Percentiles rank a stretch among this genome's conserved stretches.
Conservation (phyloP, 2,113 vertebrate species). For the Phocoena sinus region DNA sequence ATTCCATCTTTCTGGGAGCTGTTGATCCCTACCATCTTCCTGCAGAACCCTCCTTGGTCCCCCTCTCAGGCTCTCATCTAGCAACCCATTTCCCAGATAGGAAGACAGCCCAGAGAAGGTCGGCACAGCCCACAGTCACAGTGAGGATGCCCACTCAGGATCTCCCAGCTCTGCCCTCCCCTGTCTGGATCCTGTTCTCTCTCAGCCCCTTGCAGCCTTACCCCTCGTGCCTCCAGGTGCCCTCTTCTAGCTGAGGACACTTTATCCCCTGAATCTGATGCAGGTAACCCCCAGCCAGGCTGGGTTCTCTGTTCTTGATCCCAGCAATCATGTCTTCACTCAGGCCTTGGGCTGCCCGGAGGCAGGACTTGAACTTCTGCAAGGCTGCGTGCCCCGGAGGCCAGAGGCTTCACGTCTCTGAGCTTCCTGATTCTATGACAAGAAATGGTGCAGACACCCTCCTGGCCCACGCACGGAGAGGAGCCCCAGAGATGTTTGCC, state of each 20-base stretch:
- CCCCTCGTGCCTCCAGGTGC: not conserved
- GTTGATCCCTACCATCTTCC: not conserved
- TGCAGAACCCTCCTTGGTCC: not conserved
- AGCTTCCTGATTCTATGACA: not conserved
- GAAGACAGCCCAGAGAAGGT: not conserved
- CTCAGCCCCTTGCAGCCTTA: not conserved
- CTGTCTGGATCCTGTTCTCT: accelerated
- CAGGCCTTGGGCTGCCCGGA: not conserved
- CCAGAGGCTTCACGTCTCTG: not conserved
- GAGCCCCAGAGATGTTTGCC: not conserved
- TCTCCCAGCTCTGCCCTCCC: not conserved
- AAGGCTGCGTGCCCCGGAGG: no score
- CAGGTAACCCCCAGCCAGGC: accelerated
- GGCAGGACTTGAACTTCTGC: not conserved
- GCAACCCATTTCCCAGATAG: not conserved
- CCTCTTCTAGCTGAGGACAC: not conserved
- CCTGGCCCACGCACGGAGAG: accelerated
- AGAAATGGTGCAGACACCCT: no score
- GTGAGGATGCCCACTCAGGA: accelerated
- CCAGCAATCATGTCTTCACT: not conserved
- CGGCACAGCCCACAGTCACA: not conserved
- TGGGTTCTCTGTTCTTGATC: not conserved
- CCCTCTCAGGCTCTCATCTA: no score
- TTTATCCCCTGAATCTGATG: not conserved
- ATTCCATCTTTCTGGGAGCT: not conserved